Evolutionary conservation across 2,888 invertebrate genomes (phyloP).

Genomic region (Mythimna impura): DNA sequence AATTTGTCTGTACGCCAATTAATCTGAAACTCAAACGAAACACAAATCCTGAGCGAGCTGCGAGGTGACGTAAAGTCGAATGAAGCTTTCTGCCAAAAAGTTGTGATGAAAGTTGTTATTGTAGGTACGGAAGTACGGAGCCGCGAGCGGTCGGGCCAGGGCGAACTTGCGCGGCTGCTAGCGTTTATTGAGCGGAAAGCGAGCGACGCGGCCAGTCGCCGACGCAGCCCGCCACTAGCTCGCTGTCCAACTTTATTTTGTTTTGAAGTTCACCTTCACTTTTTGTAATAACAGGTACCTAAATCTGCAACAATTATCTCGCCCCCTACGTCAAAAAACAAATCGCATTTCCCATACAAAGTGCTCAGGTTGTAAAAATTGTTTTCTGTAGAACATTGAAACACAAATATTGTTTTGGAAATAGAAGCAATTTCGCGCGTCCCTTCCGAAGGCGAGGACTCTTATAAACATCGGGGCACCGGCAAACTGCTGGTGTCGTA

Average conservation of each 20-base stretch:
- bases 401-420: constrained; percentile 74
- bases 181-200: constrained; percentile 80
- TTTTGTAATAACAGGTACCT: constrained; percentile 66
- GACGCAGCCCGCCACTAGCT: constrained; percentile 60
- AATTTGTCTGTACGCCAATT: constrained; percentile 58
- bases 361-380: constrained; percentile 58
- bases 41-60: constrained; percentile 60
- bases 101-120: constrained; percentile 75
- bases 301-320: constrained; percentile 55
- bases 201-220: constrained; percentile 58
- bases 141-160: constrained; percentile 55
- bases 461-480: constrained; percentile 78
- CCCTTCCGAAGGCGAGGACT: constrained; percentile 74
- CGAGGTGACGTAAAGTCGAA: constrained; percentile 65
- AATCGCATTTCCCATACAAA: constrained; percentile 28
- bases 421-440: constrained; percentile 76
- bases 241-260: constrained; percentile 74
- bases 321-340: constrained; percentile 26
- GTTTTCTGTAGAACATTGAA: constrained; percentile 70
- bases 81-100: constrained; percentile 74
- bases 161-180: constrained; percentile 69
- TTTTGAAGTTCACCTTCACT: constrained; percentile 66
- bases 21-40: constrained; percentile 58
- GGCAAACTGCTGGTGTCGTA: constrained; percentile 78
- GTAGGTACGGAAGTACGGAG: constrained; percentile 58